Base-by-base conservation (phyloP, 2,797 vertebrate genomes). In the Hemibagrus guttatus region DNA sequence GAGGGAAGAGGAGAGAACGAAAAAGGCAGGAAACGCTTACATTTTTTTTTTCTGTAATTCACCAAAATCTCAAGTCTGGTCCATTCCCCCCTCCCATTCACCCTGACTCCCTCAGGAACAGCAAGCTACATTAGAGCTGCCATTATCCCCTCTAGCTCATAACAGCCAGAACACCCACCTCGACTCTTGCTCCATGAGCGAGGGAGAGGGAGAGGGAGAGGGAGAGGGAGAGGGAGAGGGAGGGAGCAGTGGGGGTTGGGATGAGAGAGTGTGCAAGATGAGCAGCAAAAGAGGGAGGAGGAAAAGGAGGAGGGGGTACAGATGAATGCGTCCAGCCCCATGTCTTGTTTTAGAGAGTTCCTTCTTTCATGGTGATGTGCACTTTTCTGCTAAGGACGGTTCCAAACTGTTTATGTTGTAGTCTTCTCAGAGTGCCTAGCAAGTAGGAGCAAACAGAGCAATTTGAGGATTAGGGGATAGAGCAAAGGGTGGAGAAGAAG, bases 81-180 rank as follows among this genome's bases (percentile, higher is more conserved):
- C 54, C 63, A 87, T 59, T 76, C 86, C 64, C 84, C 91, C 92
- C 86, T 64, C 80, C 52, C 46, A 81, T 80, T 59, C 81, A 52
- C 88, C 91, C 92, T 93, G 92, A 90, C 95, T 94, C 95, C 94
- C 95, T 95, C 94, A 95, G 95, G 95, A 95, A 95, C 92, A 94
- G 93, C 95, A 95, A 95, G 95, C 95, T 95, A 94, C 94, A 95
- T 93, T 96, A 95, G 94, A 95, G 93, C 96, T 95, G 95, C 96
- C 95, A 96, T 96, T 96, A 96, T 96, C 95, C 94, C 95, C 95
- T 96, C 95, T 95, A 95, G 96, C 95, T 95, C 96, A 97, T 95
- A 96, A 96, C 96, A 96, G 95, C 94, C 91, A 96, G 96, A 96
- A 96, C 96, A 97, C 96, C 96, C 96, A 97, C 96, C 95, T 95